phyloP scores from a whole-genome alignment of 2,888 invertebrate genomes.

The Endotricha flammealis region DNA sequence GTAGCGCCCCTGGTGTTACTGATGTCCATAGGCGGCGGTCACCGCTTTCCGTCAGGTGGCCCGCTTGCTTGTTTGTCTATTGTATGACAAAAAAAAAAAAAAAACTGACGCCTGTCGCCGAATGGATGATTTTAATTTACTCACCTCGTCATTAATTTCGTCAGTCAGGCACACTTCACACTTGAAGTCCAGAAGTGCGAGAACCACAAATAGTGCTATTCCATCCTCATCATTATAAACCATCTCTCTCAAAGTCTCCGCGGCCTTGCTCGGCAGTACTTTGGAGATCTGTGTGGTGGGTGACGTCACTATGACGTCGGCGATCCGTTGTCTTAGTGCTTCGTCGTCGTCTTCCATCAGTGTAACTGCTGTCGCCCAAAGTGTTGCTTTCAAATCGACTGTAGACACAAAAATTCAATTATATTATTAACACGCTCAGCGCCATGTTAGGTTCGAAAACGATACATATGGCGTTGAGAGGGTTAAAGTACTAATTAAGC shows the following conservation, averaged over 20 bases:
- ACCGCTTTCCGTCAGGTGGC: too few species aligned
- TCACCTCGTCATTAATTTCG: conserved; percentile 49
- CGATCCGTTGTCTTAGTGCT: conserved; percentile 43
- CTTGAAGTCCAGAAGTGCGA: conserved; percentile 53
- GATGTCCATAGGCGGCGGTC: too few species aligned
- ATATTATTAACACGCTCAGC: too few species aligned
- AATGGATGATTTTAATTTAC: too few species aligned
- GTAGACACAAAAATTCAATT: too few species aligned
- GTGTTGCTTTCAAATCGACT: conserved; percentile 47
- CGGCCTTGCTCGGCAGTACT: conserved; percentile 24
- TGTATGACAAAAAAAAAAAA: too few species aligned
- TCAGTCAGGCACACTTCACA: conserved; percentile 45
- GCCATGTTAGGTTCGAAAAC: too few species aligned
- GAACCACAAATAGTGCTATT: conserved; percentile 26
- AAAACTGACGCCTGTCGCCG: too few species aligned
- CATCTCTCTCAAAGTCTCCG: conserved; percentile 21
- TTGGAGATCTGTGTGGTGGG: neutral
- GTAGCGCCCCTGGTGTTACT: too few species aligned
- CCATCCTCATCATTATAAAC: conserved; percentile 12
- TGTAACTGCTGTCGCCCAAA: conserved; percentile 57
- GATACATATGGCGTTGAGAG: too few species aligned
- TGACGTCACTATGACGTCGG: conserved; percentile 19
- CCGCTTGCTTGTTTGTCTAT: too few species aligned
- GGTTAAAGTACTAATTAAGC: too few species aligned
- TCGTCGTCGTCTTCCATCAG: conserved; percentile 76